phyloP scores from a whole-genome alignment of 2,113 vertebrate species.

The Polypterus bichir region DNA sequence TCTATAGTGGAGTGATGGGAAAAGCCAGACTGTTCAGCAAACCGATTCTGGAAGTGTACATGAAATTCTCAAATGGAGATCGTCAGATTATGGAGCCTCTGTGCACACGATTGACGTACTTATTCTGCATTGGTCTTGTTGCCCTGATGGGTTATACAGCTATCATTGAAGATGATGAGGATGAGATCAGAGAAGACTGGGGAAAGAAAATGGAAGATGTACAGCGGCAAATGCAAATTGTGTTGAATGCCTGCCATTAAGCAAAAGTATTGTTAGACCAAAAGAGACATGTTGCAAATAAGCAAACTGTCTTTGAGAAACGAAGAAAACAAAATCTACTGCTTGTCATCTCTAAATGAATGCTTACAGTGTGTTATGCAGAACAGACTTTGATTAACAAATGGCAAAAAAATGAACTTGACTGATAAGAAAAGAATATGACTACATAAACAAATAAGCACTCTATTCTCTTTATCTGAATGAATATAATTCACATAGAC shows the following conservation, averaged over 20 bases:
- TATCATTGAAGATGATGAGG: constrained; percentile 51
- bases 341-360: no score
- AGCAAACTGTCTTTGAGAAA: no score
- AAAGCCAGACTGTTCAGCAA: constrained; percentile 50
- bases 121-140: constrained; percentile 62
- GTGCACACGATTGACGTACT: constrained; percentile 52
- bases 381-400: no score
- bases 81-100: constrained; percentile 45
- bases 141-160: constrained; percentile 52
- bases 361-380: no score
- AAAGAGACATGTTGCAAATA: no score
- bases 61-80: constrained; percentile 44
- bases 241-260: constrained; percentile 33
- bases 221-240: constrained; percentile 50
- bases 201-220: constrained; percentile 48
- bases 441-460: no score
- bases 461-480: no score
- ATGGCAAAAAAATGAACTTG: no score
- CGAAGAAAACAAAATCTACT: no score
- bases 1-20: constrained; percentile 56
- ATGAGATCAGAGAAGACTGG: constrained; percentile 49
- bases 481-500: no score
- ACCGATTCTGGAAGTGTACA: constrained; percentile 53
- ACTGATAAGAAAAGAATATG: no score
- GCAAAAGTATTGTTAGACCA: no score